A percentile compares a stretch with the other conserved stretches of the same genome.
Conservation (phyloP, 2,113 vertebrate species). For the Sterrhoptilus dennistouni region DNA sequence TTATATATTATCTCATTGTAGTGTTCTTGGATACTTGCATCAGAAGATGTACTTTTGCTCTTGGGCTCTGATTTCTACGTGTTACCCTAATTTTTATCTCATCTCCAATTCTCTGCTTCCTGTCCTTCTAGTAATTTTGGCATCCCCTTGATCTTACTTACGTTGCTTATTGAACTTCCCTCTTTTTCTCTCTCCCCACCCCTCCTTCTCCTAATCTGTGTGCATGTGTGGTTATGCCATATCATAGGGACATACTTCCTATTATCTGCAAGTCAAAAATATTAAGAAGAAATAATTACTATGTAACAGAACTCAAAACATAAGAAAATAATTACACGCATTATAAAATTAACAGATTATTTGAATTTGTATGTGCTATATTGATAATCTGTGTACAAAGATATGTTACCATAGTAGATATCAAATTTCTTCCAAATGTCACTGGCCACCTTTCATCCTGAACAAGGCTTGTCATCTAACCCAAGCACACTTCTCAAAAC, state of each 20-base stretch:
- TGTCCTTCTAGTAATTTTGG: conserved; percentile 28
- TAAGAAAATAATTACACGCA: neutral
- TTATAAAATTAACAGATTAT: neutral
- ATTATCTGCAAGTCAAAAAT: neutral
- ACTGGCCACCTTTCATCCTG: neutral
- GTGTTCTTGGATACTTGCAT: neutral
- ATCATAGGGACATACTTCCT: neutral
- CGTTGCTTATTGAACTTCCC: neutral
- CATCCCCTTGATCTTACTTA: conserved; percentile 30
- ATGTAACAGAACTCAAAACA: neutral
- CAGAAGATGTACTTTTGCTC: neutral
- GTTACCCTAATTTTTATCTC: conserved; percentile 28
- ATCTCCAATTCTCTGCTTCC: conserved; percentile 53
- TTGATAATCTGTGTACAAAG: neutral
- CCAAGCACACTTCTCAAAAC: neutral
- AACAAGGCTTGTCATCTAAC: neutral
- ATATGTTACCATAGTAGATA: neutral
- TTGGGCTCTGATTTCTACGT: neutral
- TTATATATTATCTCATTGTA: neutral
- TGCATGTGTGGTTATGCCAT: neutral
- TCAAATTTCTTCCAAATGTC: neutral
- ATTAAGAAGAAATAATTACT: neutral
- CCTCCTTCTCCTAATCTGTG: neutral
- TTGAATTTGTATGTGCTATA: neutral
- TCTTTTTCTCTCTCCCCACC: neutral